These are phyloP conservation scores for Drosophila pectinifera DNA, from an alignment of 1,140 invertebrate species.

Conservation along the genomic window DNA sequence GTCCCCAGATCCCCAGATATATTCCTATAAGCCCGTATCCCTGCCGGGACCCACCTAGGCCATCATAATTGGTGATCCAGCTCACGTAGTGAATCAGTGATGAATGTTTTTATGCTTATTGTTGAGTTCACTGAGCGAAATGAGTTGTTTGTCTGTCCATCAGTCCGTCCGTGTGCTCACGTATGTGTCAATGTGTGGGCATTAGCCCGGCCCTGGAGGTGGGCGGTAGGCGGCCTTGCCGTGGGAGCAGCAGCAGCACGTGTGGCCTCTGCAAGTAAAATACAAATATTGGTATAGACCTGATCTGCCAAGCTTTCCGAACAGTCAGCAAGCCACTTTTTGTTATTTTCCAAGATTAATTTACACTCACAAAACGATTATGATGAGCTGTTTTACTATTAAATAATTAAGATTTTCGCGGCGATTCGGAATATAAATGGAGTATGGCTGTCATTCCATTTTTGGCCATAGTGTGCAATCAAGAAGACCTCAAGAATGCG, in stretches of 20 bases:
- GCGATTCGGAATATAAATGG: too few relatives aligned
- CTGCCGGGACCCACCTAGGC: conserved; percentile 47
- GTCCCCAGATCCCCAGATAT: conserved; percentile 7
- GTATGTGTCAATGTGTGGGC: conserved; percentile 50
- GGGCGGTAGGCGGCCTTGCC: neutral
- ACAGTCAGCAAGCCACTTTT: neutral
- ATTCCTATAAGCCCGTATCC: conserved; percentile 21
- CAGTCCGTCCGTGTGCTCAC: conserved; percentile 19
- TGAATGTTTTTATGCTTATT: conserved; percentile 84
- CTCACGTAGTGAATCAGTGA: conserved; percentile 82
- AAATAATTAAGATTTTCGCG: too few relatives aligned
- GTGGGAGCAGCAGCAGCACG: conserved; percentile 21
- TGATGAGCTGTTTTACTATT: neutral
- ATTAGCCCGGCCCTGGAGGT: conserved; percentile 25
- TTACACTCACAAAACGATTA: neutral
- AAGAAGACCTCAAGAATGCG: too few relatives aligned
- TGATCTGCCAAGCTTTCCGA: conserved; percentile 9
- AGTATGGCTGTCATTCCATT: too few relatives aligned
- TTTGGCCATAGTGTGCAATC: too few relatives aligned
- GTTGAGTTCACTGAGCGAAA: conserved; percentile 82
- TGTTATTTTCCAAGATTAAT: conserved; percentile 4
- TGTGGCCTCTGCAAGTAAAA: conserved; percentile 10
- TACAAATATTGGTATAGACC: conserved; percentile 12
- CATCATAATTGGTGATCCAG: conserved; percentile 73
- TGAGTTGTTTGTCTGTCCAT: conserved; percentile 75